A percentile compares a stretch with the other conserved stretches of the same genome.
Conservation (phyloP, 35 echinoderm and acorn worm species). For the Heliocidaris erythrogramma region DNA sequence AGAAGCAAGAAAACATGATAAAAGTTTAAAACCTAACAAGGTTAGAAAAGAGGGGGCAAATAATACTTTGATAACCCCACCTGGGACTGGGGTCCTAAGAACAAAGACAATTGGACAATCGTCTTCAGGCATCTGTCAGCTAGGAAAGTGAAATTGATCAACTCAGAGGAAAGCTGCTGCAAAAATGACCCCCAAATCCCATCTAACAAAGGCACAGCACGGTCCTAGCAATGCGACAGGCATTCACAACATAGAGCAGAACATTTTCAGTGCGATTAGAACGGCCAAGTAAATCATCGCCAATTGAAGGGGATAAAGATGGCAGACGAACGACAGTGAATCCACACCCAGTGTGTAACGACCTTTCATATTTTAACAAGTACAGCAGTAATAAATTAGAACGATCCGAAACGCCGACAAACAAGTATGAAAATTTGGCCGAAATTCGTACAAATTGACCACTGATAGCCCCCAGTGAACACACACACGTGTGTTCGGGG, state of each 20-base stretch:
- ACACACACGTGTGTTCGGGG: constrained; percentile 52
- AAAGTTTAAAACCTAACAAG: no score
- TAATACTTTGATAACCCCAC: background rate
- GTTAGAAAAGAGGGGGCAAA: no score
- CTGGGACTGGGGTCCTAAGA: background rate
- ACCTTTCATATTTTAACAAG: constrained; percentile 80
- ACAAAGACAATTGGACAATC: constrained; percentile 23
- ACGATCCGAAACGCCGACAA: constrained; percentile 61
- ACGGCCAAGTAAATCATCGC: constrained; percentile 43
- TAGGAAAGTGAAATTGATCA: constrained; percentile 23
- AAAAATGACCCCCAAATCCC: constrained; percentile 39
- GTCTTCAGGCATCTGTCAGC: constrained; percentile 17
- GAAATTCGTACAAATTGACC: constrained; percentile 56
- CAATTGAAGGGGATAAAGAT: constrained; percentile 52
- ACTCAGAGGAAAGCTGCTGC: background rate
- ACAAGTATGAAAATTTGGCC: constrained; percentile 56
- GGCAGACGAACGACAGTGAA: constrained; percentile 52
- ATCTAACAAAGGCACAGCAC: constrained; percentile 8
- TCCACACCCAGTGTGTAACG: constrained; percentile 59
- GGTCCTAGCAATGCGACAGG: background rate
- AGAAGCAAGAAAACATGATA: no score
- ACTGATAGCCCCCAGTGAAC: constrained; percentile 52
- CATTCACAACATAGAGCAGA: constrained; percentile 13
- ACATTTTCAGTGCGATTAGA: constrained; percentile 50
- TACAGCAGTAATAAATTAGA: constrained; percentile 78